Percentiles rank a stretch among this genome's conserved stretches.
Evolutionary conservation across 2,113 vertebrate genomes (phyloP).

Genomic region (Corapipo altera): DNA sequence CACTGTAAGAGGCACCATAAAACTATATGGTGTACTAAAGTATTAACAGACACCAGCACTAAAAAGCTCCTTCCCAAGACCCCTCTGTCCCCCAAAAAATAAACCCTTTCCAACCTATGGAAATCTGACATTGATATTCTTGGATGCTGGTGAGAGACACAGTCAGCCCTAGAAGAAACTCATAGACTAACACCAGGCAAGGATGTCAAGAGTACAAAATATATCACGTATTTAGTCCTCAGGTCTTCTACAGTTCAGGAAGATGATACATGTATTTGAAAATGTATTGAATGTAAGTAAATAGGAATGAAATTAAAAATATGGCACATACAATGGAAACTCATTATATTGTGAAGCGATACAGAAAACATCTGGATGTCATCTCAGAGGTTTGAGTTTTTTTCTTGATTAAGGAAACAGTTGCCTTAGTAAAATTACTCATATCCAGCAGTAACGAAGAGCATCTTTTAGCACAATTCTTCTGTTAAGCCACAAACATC

Average conservation of each 20-base stretch:
- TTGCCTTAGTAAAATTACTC: constrained; percentile 61
- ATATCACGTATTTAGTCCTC: rapidly evolving
- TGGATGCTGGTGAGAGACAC: not conserved
- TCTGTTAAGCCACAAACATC: constrained; percentile 70
- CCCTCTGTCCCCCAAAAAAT: not conserved
- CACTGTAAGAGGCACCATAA: not conserved
- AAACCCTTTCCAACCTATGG: not conserved
- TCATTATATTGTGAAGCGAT: not conserved
- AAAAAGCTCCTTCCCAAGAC: not conserved
- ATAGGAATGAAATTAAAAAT: not conserved
- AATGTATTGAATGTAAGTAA: not conserved
- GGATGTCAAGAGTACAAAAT: not conserved
- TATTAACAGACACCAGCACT: not conserved
- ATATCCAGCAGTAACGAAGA: constrained; percentile 51
- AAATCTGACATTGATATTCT: not conserved
- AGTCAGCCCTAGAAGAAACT: not conserved
- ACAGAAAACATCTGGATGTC: constrained; percentile 50
- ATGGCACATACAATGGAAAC: not conserved
- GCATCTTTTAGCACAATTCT: constrained; percentile 61
- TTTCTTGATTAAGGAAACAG: constrained; percentile 60
- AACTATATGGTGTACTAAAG: not conserved
- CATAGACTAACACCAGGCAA: not conserved
- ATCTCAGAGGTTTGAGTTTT: not conserved
- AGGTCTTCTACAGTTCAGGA: not conserved
- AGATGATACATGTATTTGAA: not conserved